These are phyloP conservation scores for Okamejei kenojei DNA, from an alignment of 2,797 vertebrate genomes.

Conservation along the genomic window DNA sequence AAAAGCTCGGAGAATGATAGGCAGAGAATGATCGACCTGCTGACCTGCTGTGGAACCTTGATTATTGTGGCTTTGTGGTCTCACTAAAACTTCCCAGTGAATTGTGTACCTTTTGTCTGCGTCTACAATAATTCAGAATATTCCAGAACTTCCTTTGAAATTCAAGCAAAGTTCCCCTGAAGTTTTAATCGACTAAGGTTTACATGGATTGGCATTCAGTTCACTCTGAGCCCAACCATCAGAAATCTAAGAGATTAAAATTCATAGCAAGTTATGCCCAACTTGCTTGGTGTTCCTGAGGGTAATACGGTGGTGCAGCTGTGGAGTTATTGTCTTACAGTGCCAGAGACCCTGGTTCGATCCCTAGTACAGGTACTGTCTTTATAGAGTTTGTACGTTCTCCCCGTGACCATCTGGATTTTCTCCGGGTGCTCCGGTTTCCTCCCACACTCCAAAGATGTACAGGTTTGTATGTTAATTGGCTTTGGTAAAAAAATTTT, in stretches of 20 bases:
- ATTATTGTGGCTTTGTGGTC: not conserved
- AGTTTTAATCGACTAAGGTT: no score
- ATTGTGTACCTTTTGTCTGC: not conserved
- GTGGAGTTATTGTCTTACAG: no score
- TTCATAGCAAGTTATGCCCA: not conserved
- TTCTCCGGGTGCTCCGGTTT: no score
- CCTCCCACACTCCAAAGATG: no score
- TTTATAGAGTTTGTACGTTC: no score
- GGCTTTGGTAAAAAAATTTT: no score
- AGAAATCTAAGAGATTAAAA: not conserved
- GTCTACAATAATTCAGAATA: not conserved
- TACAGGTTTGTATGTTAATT: no score
- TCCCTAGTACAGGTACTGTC: no score
- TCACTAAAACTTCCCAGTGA: not conserved
- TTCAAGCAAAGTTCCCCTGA: not conserved
- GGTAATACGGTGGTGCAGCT: no score
- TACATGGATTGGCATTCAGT: not conserved
- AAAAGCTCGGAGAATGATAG: not conserved
- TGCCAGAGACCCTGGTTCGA: no score
- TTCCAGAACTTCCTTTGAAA: not conserved
- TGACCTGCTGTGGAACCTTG: not conserved
- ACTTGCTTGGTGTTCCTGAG: not conserved
- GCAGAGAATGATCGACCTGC: not conserved
- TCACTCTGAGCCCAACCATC: not conserved
- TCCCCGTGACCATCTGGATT: no score